Conservation (phyloP, 2,113 vertebrate species). For the Oncorhynchus gorbuscha region DNA sequence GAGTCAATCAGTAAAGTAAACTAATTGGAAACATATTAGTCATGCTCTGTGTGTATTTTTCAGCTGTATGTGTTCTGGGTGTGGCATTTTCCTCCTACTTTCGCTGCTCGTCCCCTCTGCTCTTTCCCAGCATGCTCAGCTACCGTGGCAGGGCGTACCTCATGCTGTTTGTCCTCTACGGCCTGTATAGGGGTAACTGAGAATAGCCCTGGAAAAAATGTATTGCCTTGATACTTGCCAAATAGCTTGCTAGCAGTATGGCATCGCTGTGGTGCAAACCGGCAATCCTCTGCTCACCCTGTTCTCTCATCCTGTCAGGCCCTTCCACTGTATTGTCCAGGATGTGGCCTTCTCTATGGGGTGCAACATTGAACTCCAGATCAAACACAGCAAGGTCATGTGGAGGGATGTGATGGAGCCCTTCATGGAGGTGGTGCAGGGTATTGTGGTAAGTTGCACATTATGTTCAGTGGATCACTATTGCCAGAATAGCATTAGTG, state of each 20-base stretch:
- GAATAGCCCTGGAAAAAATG: background rate
- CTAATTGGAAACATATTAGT: background rate
- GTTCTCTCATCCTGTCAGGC: constrained; percentile 55
- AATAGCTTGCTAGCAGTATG: background rate
- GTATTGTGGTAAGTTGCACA: constrained; percentile 69
- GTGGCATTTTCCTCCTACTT: constrained; percentile 74
- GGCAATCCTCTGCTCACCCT: background rate
- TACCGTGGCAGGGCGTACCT: constrained; percentile 74
- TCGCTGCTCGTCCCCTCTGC: constrained; percentile 76
- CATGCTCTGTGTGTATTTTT: constrained; percentile 18
- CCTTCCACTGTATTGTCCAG: constrained; percentile 74
- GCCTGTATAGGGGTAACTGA: constrained; percentile 70
- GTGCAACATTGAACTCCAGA: constrained; percentile 79
- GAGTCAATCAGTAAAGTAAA: background rate
- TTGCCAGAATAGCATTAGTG: too few species aligned
- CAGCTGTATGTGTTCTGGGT: constrained; percentile 74
- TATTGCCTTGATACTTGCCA: background rate
- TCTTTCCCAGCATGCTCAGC: constrained; percentile 77
- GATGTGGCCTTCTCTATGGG: constrained; percentile 74
- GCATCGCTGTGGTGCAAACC: background rate
- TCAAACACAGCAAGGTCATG: constrained; percentile 74
- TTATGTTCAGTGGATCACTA: too few species aligned
- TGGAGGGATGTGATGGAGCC: constrained; percentile 71
- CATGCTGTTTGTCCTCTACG: constrained; percentile 64
- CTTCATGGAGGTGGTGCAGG: constrained; percentile 54